A percentile compares a stretch with the other conserved stretches of the same genome.
Evolutionary conservation across 2,888 invertebrate genomes (phyloP).

Genomic region (Sepiola atlantica): DNA sequence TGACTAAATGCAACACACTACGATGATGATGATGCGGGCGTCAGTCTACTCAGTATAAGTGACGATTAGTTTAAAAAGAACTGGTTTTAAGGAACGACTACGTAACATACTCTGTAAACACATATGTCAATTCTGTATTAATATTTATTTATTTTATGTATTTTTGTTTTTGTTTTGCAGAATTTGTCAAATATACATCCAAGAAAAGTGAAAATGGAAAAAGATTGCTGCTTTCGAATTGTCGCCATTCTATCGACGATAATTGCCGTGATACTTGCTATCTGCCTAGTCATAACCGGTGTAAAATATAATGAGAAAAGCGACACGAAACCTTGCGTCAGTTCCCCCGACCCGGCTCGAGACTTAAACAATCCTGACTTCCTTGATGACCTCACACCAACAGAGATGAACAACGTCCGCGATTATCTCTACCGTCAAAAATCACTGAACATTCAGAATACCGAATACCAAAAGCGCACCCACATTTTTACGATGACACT

Average conservation of each 20-base stretch:
- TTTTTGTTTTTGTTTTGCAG: too few species aligned
- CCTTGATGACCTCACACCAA: slow-evolving; percentile 63
- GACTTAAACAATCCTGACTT: slow-evolving; percentile 59
- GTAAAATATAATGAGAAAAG: background rate
- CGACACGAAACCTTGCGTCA: background rate
- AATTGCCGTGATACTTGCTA: background rate
- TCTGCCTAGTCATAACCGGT: background rate
- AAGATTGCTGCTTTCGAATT: background rate
- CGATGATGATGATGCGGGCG: too few species aligned
- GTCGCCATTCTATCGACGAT: background rate
- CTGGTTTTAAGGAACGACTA: too few species aligned
- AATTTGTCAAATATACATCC: background rate
- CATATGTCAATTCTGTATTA: too few species aligned
- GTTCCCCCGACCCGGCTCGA: slow-evolving; percentile 41
- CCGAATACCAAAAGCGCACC: slow-evolving; percentile 60
- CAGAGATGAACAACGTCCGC: slow-evolving; percentile 60
- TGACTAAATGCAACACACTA: too few species aligned
- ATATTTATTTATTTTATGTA: too few species aligned
- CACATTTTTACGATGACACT: slow-evolving; percentile 67
- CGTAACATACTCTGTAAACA: too few species aligned
- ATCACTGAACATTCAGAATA: slow-evolving; percentile 56
- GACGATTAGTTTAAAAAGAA: too few species aligned
- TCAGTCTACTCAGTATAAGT: too few species aligned
- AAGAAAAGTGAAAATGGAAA: background rate
- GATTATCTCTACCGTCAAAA: slow-evolving; percentile 60